phyloP scores from a whole-genome alignment of 2,797 vertebrate genomes.

The Trematomus bernacchii region DNA sequence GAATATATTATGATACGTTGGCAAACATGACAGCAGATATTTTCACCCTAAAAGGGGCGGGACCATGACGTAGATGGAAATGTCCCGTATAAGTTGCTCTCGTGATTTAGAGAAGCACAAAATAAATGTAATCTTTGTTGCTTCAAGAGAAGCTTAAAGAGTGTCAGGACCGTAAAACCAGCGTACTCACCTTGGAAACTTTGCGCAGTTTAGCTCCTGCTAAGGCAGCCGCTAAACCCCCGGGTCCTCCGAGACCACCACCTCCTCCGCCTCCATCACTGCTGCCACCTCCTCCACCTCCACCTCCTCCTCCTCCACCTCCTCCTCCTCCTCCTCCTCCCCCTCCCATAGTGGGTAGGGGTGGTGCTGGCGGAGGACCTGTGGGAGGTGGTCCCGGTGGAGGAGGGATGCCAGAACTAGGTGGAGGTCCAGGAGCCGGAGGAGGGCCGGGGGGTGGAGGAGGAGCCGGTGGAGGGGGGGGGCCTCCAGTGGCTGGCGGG shows the following conservation, averaged over 20 bases:
- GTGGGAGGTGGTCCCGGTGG: constrained; percentile 50
- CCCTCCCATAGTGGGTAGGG: constrained; percentile 81
- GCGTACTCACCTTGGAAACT: constrained; percentile 87
- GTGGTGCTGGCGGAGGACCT: constrained; percentile 86
- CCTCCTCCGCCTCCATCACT: constrained; percentile 61
- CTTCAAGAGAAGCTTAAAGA: constrained; percentile 3
- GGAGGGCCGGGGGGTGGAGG: too few relatives aligned
- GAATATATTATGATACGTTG: too few relatives aligned
- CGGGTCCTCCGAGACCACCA: constrained; percentile 59
- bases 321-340: constrained; percentile 71
- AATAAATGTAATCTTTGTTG: background rate
- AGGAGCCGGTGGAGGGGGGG: constrained; percentile 70
- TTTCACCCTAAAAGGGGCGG: too few relatives aligned
- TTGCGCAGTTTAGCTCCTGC: constrained; percentile 92
- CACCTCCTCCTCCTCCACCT: constrained; percentile 64
- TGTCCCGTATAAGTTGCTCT: too few relatives aligned
- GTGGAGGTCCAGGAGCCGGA: too few relatives aligned
- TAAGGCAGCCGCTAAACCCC: constrained; percentile 89
- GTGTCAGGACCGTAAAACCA: background rate
- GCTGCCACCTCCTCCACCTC: constrained; percentile 58
- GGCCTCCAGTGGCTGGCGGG: constrained; percentile 71
- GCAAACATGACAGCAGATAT: too few relatives aligned
- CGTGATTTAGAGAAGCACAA: background rate
- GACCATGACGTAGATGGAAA: too few relatives aligned
- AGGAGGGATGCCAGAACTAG: too few relatives aligned